Conservation (phyloP, 2,888 invertebrate species). For the Malachius bipustulatus region DNA sequence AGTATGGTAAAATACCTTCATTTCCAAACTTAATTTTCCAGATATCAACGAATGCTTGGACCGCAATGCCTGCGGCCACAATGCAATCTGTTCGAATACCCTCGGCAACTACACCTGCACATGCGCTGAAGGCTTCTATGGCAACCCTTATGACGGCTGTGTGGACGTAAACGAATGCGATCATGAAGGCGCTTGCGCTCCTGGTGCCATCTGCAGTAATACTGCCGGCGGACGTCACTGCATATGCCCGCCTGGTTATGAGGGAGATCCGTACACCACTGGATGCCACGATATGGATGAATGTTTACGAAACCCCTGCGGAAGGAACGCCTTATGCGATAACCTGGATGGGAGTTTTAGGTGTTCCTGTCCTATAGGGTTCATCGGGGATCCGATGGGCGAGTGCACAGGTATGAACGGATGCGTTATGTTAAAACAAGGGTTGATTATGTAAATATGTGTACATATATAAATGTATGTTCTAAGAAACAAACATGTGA, state of each 20-base stretch:
- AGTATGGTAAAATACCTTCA: no score
- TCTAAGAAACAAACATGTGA: slow-evolving; percentile 31
- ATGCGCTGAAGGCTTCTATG: slow-evolving; percentile 71
- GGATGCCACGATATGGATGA: slow-evolving; percentile 67
- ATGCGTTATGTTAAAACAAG: neutral
- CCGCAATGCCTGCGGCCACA: slow-evolving; percentile 69
- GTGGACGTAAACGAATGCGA: slow-evolving; percentile 76
- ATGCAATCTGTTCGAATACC: slow-evolving; percentile 70
- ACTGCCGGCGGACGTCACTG: slow-evolving; percentile 70
- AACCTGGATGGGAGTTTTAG: slow-evolving; percentile 68
- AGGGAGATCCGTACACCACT: slow-evolving; percentile 60
- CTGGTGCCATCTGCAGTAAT: slow-evolving; percentile 69
- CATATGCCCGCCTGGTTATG: slow-evolving; percentile 70
- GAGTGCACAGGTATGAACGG: slow-evolving; percentile 56
- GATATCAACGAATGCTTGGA: slow-evolving; percentile 83
- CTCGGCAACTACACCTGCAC: slow-evolving; percentile 81
- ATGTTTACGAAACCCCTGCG: slow-evolving; percentile 57
- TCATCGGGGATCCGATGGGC: slow-evolving; percentile 63
- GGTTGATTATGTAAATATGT: slow-evolving; percentile 20
- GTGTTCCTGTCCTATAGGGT: slow-evolving; percentile 75
- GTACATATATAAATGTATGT: slow-evolving; percentile 18
- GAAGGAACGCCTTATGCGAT: slow-evolving; percentile 65
- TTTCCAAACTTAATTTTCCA: slow-evolving; percentile 35
- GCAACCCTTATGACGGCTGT: slow-evolving; percentile 71
- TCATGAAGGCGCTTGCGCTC: slow-evolving; percentile 59